Base-by-base conservation (phyloP, 2,113 vertebrate species). In the Centrocercus urophasianus region DNA sequence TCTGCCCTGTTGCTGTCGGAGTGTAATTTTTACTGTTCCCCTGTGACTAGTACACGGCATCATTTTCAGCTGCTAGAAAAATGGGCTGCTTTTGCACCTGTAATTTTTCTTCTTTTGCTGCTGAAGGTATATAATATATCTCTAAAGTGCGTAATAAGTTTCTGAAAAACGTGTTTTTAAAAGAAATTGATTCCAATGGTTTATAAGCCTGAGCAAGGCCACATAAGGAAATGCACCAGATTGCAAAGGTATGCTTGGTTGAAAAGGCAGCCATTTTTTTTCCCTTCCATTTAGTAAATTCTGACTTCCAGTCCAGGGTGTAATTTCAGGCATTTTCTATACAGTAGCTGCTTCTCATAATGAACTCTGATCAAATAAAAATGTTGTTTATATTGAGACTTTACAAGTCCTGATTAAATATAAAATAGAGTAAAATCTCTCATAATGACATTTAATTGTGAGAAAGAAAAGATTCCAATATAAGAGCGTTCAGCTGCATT, bases 61-160 rank as follows among this genome's bases (percentile, higher is more conserved):
- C 98, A 98, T 98, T 98, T 98, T 97, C 97, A 97, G 98, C 97
- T 94, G 97, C 97, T 97, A 98, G 98, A 99, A 98, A 99, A 99
- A 99, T 99, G 98, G 98, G 97, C 97, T 98, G 92, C 96, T 98
- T 97, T 95, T 96, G 98, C 98, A 98, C 98, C 96, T 96, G 98
- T 98, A 96, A 98, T 99, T 98, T 98, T 98, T 99, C 98, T 98
- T 98, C 96, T 97, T 98, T 97, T 97, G 96, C 97, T 59, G 97
- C 97, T 98, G 98, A 98, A 99, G 98, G 98, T 98, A 98, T 98
- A 98, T 99, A 98, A 99, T 99, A 98, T 98, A 98, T 99, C 98
- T 99, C 98, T 98, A 98, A 98, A 98, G 97, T 97, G 97, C 97
- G 98, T 98, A 98, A 98, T 98, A 98, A 98, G 98, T 98, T 98